phyloP scores from a whole-genome alignment of 2,113 vertebrate species.

The Rhineura floridana region DNA sequence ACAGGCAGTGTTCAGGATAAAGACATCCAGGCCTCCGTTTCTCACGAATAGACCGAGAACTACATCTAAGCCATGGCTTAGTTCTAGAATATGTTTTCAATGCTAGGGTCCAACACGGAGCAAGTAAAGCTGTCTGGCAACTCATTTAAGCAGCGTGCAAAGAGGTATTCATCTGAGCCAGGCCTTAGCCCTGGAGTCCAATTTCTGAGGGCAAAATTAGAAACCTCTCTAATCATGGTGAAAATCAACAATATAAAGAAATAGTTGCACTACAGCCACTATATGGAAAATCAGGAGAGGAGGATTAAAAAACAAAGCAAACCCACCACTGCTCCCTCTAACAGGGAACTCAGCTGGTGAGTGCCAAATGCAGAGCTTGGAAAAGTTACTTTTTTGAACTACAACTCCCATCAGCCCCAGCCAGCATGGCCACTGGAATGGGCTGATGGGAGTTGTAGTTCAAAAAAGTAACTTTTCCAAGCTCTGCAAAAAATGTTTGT shows the following conservation, averaged over 20 bases:
- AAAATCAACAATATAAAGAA: not conserved
- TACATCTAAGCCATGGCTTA: not conserved
- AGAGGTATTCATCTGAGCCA: not conserved
- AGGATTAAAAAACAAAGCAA: too few relatives aligned
- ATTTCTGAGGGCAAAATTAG: not conserved
- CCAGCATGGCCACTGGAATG: too few relatives aligned
- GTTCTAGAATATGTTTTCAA: not conserved
- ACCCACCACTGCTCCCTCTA: too few relatives aligned
- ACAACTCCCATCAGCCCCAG: too few relatives aligned
- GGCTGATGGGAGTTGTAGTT: too few relatives aligned
- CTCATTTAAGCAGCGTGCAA: not conserved
- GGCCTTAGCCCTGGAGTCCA: not conserved
- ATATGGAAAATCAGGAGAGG: too few relatives aligned
- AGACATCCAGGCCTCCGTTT: too few relatives aligned
- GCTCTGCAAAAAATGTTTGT: too few relatives aligned
- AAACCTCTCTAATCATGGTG: not conserved
- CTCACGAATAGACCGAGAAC: not conserved
- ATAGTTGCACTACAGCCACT: not conserved
- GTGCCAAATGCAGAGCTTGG: too few relatives aligned
- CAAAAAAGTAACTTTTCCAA: too few relatives aligned
- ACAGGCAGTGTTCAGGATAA: not conserved
- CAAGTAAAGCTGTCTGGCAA: not conserved
- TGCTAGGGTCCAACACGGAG: not conserved
- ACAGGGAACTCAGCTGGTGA: too few relatives aligned
- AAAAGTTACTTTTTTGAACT: too few relatives aligned